Evolutionary conservation across 1,140 invertebrate species (phyloP), one percentile per base, ranked within the genome.

Genomic region (Matsumurasca onukii): DNA sequence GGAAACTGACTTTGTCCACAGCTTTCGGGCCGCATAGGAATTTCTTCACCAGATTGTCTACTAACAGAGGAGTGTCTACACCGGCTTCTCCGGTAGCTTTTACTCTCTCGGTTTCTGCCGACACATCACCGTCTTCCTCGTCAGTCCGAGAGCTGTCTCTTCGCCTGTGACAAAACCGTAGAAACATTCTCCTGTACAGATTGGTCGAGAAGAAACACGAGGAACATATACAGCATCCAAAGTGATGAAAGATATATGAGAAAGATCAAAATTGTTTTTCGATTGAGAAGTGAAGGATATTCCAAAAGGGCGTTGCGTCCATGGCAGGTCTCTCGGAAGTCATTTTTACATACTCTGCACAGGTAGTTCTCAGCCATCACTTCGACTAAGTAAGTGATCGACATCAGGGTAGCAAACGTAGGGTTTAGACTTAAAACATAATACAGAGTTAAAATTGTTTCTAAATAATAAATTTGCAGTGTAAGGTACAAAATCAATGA

Each of bases 1-100:
- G 85, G 67, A 94, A 84, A 75, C 85, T 89, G 0, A 94, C 76
- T 73, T 88, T 85, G 72, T 91, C 83, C 0, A 94, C 91, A 2
- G 91, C 92, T 1, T 78, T 71, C 31, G 69, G 57, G 13, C 31
- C 68, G 22, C 39, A 31, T 15, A 49, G 69, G 66, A 67, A 75
- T 29, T 71, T 75, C 66, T 75, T 75, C 15, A 25, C 65, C 20
- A 75, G 49, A 22, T 68, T 66, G 31, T 74, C 69, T 49, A 72
- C 73, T n/a, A 74, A 48, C 9, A 59, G 30, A 22, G 55, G 55
- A 13, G 55, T 59, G 5, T 25, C 55, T n/a, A 27, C 30, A 2
- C 24, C n/a, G 13, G 25, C 22, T 13, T 59, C 13, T 27, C 30
- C 15, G 25, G 5, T 5, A 29, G 25, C 25, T 59, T 59, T 24